Evolutionary conservation across 2,113 vertebrate genomes (phyloP), one percentile per base, ranked within the genome.

Genomic region (Callaeas wilsoni): DNA sequence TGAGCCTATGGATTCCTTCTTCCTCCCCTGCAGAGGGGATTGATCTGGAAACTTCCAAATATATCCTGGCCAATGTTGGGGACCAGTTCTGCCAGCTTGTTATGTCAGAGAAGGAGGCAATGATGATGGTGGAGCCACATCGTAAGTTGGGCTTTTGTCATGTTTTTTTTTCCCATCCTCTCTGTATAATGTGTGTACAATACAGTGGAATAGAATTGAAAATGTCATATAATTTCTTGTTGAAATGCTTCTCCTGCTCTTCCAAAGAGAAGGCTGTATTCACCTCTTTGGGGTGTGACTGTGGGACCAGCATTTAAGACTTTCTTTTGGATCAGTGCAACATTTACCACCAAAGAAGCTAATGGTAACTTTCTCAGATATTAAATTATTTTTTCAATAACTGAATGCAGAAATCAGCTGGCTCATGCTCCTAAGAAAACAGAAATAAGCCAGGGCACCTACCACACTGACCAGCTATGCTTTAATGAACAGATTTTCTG

Each of bases 111-210:
- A 99, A 99, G 93, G 99, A 99, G 88, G 99, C 99, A 69, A 99
- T 99, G 99, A 99, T 99, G 99, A 99, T 99, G 99, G 99, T 99
- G 90, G 99, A 99, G 88, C 99, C 99, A 90, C 99, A 99, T 97
- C 99, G 99, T 99, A 98, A 98, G 99, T 97, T 92, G 56, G 57
- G 32, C 64, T 97, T 90, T 87, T 95, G 56, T 42, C 0, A 0
- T 64, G 25, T 4, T 49, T 84, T 84, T 89, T 82, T 79, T 33
- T 41, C n/a, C 62, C 10, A 20, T 44, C 27, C 78, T 79, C 46
- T 93, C n/a, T 92, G 29, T 91, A 47, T 56, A 57, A 44, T 83
- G 25, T n/a, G 30, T 84, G 52, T 76, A 44, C 23, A 46, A 9
- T 55, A 41, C 33, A 67, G 46, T 67, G 59, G 35, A 83, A 73